Evolutionary conservation across 2,888 invertebrate species (phyloP).

Genomic region (Penaeus monodon): DNA sequence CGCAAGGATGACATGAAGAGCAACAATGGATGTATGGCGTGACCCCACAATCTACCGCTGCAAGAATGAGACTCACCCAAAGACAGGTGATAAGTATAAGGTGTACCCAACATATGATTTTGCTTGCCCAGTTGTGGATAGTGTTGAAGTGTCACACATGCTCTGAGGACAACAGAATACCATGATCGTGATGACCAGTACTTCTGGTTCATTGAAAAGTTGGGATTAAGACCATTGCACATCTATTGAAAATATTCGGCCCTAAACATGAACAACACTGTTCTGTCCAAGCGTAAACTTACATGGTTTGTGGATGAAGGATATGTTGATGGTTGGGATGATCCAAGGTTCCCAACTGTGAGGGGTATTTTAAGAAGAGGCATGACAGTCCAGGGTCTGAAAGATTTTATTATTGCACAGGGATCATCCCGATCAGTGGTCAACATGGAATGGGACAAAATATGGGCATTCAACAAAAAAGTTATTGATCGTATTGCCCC

Average conservation of each 20-base stretch:
- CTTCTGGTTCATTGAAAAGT: constrained; percentile 93
- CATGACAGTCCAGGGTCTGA: constrained; percentile 96
- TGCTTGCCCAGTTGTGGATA: constrained; percentile 98
- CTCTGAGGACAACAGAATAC: constrained; percentile 97
- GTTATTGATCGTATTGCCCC: constrained; percentile 96
- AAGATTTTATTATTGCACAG: constrained; percentile 97
- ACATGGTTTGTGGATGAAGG: constrained; percentile 98
- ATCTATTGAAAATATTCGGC: constrained; percentile 98
- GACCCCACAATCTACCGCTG: constrained; percentile 99
- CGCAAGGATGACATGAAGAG: constrained; percentile 97
- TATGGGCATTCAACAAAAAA: constrained; percentile 99
- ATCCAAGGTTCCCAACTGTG: constrained; percentile 98
- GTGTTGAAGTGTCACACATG: constrained; percentile 97
- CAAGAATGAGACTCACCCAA: constrained; percentile 93
- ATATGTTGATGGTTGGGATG: constrained; percentile 98
- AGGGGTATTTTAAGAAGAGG: constrained; percentile 95
- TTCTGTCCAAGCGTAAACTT: constrained; percentile 95
- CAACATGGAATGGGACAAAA: constrained; percentile 99
- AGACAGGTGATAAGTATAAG: constrained; percentile 94
- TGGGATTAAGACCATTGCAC: constrained; percentile 87
- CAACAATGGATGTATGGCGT: constrained; percentile 93
- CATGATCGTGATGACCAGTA: constrained; percentile 98
- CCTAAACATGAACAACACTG: constrained; percentile 97
- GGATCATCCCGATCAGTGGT: constrained; percentile 97
- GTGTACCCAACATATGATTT: constrained; percentile 99